These are phyloP conservation scores for Dendrolimus punctatus DNA, from an alignment of 1,140 invertebrate species.

Conservation along the genomic window DNA sequence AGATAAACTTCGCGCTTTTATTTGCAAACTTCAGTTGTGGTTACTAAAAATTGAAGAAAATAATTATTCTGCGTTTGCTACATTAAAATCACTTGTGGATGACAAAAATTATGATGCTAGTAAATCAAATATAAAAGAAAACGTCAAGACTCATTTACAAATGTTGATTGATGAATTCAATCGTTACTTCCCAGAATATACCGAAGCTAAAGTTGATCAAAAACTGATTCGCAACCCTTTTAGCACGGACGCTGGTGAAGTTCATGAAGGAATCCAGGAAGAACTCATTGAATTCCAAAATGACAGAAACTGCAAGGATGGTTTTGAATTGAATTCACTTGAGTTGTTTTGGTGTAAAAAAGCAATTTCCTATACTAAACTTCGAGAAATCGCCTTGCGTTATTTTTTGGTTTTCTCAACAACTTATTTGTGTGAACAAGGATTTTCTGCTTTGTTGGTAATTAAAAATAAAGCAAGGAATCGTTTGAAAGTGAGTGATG, in stretches of 20 bases:
- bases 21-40: too few species aligned
- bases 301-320: slow-evolving; percentile 7
- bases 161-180: slow-evolving; percentile 13
- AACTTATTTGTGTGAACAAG: slow-evolving; percentile 10
- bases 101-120: slow-evolving; percentile 3
- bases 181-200: slow-evolving; percentile 15
- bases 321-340: slow-evolving; percentile 8
- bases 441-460: slow-evolving; percentile 7
- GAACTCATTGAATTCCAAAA: slow-evolving; percentile 8
- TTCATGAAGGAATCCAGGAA: slow-evolving; percentile 12
- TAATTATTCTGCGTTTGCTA: slow-evolving; percentile 15
- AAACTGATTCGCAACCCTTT: slow-evolving; percentile 4
- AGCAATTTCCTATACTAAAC: slow-evolving; percentile 8
- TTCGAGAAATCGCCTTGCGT: slow-evolving; percentile 6
- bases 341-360: slow-evolving; percentile 11
- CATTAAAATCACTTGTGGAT: slow-evolving; percentile 6
- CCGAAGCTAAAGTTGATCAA: slow-evolving; percentile 4
- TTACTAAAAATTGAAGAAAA: too few species aligned
- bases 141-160: slow-evolving; percentile 3
- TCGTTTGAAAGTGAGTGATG: slow-evolving; percentile 6
- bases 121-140: slow-evolving; percentile 8
- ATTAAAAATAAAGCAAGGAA: slow-evolving; percentile 9
- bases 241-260: slow-evolving; percentile 3
- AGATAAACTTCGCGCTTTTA: too few species aligned
- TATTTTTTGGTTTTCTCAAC: slow-evolving; percentile 5